phyloP scores from a whole-genome alignment of 2,888 invertebrate species.

The Lordiphosa andalusiaca region DNA sequence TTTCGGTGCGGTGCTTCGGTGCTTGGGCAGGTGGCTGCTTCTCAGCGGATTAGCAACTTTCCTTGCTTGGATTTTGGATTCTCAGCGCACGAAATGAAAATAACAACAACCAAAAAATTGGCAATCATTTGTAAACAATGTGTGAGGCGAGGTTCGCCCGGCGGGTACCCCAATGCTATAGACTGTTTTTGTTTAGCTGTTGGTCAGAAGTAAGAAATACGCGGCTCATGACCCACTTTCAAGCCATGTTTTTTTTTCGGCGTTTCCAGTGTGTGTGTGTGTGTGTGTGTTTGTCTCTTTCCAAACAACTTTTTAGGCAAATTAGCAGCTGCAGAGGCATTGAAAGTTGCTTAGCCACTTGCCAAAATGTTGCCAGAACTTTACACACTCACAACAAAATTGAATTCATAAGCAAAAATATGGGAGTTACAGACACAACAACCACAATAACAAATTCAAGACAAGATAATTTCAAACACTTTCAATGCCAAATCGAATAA shows the following conservation, averaged over 20 bases:
- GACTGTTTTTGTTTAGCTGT: constrained; percentile 52
- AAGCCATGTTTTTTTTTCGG: constrained; percentile 50
- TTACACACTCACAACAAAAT: constrained; percentile 7
- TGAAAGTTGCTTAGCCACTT: constrained; percentile 70
- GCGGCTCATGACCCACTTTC: constrained; percentile 66
- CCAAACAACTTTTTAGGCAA: constrained; percentile 64
- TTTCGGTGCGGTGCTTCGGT: constrained; percentile 50
- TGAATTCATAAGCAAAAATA: constrained; percentile 29
- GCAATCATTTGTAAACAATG: constrained; percentile 73
- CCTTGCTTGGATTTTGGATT: constrained; percentile 30
- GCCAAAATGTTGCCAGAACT: constrained; percentile 40
- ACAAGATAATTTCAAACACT: constrained; percentile 35
- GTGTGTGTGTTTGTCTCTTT: constrained; percentile 47
- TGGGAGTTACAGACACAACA: constrained; percentile 19
- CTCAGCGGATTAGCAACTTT: constrained; percentile 49
- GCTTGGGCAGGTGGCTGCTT: constrained; percentile 23
- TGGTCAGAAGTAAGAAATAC: constrained; percentile 68
- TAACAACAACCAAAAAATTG: constrained; percentile 49
- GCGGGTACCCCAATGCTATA: constrained; percentile 37
- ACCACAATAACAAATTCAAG: constrained; percentile 34
- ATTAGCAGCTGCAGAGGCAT: constrained; percentile 69
- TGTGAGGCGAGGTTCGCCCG: constrained; percentile 42
- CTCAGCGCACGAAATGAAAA: constrained; percentile 23
- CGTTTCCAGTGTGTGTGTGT: constrained; percentile 23
- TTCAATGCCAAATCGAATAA: constrained; percentile 42